phyloP scores from a whole-genome alignment of 2,113 vertebrate genomes.

The Anarrhichthys ocellatus region DNA sequence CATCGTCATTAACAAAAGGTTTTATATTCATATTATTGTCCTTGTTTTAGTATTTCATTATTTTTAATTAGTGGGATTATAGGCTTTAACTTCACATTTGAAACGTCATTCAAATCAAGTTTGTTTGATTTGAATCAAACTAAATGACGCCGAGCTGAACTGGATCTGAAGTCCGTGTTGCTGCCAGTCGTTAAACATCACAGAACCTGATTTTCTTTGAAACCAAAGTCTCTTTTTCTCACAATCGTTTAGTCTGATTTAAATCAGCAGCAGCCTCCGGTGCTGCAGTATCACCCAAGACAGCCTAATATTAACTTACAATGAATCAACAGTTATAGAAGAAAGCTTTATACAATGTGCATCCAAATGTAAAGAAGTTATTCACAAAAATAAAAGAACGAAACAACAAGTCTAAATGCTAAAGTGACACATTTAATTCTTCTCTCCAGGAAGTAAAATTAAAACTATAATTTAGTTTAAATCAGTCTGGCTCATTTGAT shows the following conservation, averaged over 20 bases:
- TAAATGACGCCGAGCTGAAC: background rate
- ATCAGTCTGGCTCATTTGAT: background rate
- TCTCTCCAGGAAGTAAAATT: background rate
- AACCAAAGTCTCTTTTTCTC: conserved; percentile 10
- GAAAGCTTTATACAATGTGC: background rate
- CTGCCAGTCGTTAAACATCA: too few relatives aligned
- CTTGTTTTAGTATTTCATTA: too few relatives aligned
- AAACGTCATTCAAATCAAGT: background rate
- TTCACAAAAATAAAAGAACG: background rate
- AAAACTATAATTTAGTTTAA: background rate
- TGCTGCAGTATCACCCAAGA: background rate
- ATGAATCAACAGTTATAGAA: background rate
- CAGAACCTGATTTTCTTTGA: conserved; percentile 1
- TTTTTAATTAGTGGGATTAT: too few relatives aligned
- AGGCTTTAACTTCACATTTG: background rate
- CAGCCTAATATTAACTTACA: background rate
- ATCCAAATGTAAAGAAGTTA: background rate
- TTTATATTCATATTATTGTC: too few relatives aligned
- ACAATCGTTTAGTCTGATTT: conserved; percentile 21
- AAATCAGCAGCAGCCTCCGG: conserved; percentile 27
- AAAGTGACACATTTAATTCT: background rate
- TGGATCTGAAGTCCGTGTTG: too few relatives aligned
- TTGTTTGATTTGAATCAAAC: background rate
- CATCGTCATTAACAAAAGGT: too few relatives aligned
- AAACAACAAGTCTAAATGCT: background rate